A percentile compares a stretch with the other conserved stretches of the same genome.
These are phyloP conservation scores for Brenthis daphne DNA, from an alignment of 2,888 invertebrate species.

Conservation along the genomic window DNA sequence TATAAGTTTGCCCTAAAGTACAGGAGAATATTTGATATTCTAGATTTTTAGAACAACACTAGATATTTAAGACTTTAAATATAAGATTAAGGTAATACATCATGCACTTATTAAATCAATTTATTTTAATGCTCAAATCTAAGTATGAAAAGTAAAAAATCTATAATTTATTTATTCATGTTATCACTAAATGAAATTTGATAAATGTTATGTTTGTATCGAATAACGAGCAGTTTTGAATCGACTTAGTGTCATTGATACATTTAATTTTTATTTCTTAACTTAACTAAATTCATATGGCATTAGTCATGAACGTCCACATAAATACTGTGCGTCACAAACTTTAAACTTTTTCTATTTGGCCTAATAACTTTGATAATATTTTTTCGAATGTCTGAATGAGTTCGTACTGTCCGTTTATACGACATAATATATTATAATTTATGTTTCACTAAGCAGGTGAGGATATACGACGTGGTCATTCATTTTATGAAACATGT, in stretches of 20 bases:
- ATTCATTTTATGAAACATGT: conserved; percentile 82
- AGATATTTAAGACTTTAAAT: no score
- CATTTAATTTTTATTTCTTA: conserved; percentile 41
- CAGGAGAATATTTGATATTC: no score
- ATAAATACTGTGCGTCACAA: conserved; percentile 58
- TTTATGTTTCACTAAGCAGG: conserved; percentile 82
- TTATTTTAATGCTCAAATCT: background rate
- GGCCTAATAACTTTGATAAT: conserved; percentile 64
- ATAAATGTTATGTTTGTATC: conserved; percentile 36
- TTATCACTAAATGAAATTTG: conserved; percentile 23
- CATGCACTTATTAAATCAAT: background rate
- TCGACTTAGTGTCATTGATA: conserved; percentile 36
- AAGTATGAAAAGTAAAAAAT: background rate
- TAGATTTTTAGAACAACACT: no score
- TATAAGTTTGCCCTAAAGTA: background rate
- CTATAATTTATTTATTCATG: background rate
- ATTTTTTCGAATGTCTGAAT: conserved; percentile 75
- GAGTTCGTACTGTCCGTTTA: conserved; percentile 78
- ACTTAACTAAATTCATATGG: conserved; percentile 47
- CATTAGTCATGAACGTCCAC: conserved; percentile 58
- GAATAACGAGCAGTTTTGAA: conserved; percentile 39
- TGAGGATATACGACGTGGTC: conserved; percentile 81
- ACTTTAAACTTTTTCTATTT: conserved; percentile 61
- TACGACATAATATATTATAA: conserved; percentile 82
- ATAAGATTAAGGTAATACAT: no score